Conservation (phyloP, 2,113 vertebrate genomes). For the Meles meles region DNA sequence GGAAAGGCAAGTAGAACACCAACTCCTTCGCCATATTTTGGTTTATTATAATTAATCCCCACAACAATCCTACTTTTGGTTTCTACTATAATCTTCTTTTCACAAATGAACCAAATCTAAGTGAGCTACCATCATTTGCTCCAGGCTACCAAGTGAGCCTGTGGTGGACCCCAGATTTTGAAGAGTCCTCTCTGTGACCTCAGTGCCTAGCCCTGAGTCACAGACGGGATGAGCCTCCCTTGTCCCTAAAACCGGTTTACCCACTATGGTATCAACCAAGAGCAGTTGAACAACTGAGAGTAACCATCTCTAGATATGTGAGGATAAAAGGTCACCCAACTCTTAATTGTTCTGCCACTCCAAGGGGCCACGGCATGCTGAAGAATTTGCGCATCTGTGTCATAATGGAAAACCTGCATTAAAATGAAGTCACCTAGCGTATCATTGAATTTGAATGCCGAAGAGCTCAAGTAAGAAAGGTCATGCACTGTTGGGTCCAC, state of each 20-base stretch:
- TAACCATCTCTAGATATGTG: background rate
- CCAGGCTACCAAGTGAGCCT: background rate
- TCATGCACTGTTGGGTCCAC: slow-evolving; percentile 4
- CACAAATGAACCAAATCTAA: background rate
- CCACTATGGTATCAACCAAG: background rate
- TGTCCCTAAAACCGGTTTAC: background rate
- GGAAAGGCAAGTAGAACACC: background rate
- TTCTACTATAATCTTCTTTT: slow-evolving; percentile 33
- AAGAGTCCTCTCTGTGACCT: background rate
- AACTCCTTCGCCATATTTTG: background rate
- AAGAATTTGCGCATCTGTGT: background rate
- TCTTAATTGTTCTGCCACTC: background rate
- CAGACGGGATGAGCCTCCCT: background rate
- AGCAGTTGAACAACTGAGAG: slow-evolving; percentile 1
- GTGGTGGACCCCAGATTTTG: background rate
- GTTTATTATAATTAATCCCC: slow-evolving; percentile 5
- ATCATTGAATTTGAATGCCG: slow-evolving; percentile 14
- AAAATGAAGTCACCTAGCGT: background rate
- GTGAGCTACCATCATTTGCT: background rate
- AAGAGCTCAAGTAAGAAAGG: slow-evolving; percentile 24
- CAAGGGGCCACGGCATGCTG: background rate
- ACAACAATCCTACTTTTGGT: background rate
- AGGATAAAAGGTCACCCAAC: background rate
- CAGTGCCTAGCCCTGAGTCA: background rate
- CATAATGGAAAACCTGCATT: background rate